A percentile compares a stretch with the other conserved stretches of the same genome.
phyloP scores from a whole-genome alignment of 2,888 invertebrate species.

The Acanthosepion esculentum region DNA sequence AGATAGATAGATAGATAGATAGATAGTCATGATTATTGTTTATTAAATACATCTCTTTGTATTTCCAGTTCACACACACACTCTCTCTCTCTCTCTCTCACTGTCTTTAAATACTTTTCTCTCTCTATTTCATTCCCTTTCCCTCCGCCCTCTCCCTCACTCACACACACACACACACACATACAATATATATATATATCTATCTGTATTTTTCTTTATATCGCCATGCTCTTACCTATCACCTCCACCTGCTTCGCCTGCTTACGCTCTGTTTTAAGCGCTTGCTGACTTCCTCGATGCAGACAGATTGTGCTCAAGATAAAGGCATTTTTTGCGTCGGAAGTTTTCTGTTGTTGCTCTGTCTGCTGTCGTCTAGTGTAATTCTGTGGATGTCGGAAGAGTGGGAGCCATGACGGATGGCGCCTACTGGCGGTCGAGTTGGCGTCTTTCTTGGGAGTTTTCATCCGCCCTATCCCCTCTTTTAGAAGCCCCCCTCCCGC shows the following conservation, averaged over 20 bases:
- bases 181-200: too few relatives aligned
- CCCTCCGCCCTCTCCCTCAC: too few relatives aligned
- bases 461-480: not conserved
- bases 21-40: too few relatives aligned
- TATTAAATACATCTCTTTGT: too few relatives aligned
- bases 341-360: not conserved
- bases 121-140: too few relatives aligned
- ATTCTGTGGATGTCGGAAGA: conserved; percentile 33
- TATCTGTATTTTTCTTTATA: not conserved
- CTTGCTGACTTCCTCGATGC: not conserved
- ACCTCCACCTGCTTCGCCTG: not conserved
- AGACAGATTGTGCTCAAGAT: conserved; percentile 33
- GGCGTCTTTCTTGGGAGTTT: not conserved
- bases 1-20: too few relatives aligned
- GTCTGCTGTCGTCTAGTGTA: not conserved
- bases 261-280: not conserved
- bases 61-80: too few relatives aligned
- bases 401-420: conserved; percentile 8
- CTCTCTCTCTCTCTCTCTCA: too few relatives aligned
- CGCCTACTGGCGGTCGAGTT: not conserved
- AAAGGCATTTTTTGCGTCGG: conserved; percentile 10
- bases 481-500: not conserved
- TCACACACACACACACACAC: too few relatives aligned
- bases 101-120: too few relatives aligned
- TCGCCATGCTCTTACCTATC: not conserved